Percentiles rank a stretch among this genome's conserved stretches.
phyloP scores from a whole-genome alignment of 2,888 invertebrate species.

The Heteropelma amictum region DNA sequence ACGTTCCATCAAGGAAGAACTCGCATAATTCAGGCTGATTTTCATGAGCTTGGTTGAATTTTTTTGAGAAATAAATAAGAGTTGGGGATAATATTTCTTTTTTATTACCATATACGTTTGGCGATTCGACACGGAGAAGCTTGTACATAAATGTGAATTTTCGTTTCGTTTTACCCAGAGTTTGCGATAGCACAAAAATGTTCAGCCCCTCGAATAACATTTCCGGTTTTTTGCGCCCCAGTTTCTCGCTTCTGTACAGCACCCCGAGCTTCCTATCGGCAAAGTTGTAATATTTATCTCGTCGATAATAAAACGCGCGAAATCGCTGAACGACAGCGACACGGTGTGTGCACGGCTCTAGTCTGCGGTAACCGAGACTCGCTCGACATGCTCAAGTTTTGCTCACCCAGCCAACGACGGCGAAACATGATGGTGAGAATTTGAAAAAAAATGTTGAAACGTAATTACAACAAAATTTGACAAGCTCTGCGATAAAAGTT shows the following conservation, averaged over 20 bases:
- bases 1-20: no score
- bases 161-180: not conserved
- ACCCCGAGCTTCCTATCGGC: not conserved
- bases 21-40: no score
- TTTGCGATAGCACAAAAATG: not conserved
- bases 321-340: not conserved
- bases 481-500: no score
- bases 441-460: not conserved
- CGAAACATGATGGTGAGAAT: slow-evolving; percentile 79
- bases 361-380: slow-evolving; percentile 18
- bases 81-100: not conserved
- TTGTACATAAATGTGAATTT: not conserved
- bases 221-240: not conserved
- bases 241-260: not conserved
- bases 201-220: not conserved
- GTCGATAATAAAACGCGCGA: not conserved
- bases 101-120: not conserved
- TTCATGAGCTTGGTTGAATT: no score
- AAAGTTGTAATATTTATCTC: not conserved
- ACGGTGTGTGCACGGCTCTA: not conserved
- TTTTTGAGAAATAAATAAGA: no score
- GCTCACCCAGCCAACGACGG: slow-evolving; percentile 81
- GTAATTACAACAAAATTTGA: no score
- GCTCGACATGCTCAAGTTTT: slow-evolving; percentile 81
- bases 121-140: not conserved